Base-by-base conservation (phyloP, 2,888 invertebrate genomes). In the Drosophila borborema region DNA sequence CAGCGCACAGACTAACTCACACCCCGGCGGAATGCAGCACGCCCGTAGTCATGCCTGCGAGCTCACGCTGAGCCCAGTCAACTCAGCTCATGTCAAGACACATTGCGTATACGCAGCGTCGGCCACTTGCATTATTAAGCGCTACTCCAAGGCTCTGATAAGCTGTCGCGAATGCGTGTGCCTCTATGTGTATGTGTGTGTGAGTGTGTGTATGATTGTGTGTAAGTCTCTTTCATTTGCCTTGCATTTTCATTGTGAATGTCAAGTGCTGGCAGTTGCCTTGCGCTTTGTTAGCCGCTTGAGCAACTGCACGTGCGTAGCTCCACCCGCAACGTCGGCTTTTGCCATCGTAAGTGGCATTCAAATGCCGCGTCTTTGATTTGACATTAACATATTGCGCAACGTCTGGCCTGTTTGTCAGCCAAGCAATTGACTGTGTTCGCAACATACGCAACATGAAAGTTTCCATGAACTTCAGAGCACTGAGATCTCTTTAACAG, bases 71-170 rank as follows among this genome's bases (percentile, higher is more conserved):
- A 23, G 72, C 45, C 18, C 41, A 41, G 55, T 16, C 51, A 53
- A 31, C 41, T 18, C 36, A 41, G n/a, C 48, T 31, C 28, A 72
- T 46, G 68, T 65, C 54, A 61, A 68, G 70, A 55, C 76, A 77
- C 64, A 83, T 83, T 88, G 88, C 88, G 88, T 88, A 88, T 86
- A 88, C 88, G 88, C 88, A 90, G 74, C 82, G 75, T 78, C 76
- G 82, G 89, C 90, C 89, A 90, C 89, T 88, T 90, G 80, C 88
- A 86, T 81, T 81, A 81, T 86, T 77, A 81, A 82, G 86, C 82
- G 66, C 81, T 73, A 67, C 81, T 72, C 66, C 61, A 59, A 40
- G 64, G 66, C 78, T 59, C 70, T 81, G 89, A 86, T 85, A 85
- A 89, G 85, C 89, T 73, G 64, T 71, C 72, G 74, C 83, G 70